Percentiles rank a stretch among this genome's conserved stretches.
phyloP scores from a whole-genome alignment of 1,140 invertebrate genomes.

The Pomacea maculata region DNA sequence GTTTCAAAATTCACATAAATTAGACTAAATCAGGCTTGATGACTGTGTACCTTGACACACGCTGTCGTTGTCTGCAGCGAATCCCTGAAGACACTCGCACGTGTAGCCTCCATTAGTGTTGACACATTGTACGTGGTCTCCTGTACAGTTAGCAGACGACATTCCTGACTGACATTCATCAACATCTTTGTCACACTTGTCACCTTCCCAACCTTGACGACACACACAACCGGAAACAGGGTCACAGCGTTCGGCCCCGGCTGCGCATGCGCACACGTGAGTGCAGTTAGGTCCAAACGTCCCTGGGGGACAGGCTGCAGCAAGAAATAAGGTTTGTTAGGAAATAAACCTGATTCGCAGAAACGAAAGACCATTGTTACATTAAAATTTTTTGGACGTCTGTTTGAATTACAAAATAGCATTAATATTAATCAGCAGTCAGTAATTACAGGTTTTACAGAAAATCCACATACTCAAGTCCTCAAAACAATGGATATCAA shows the following conservation, averaged over 20 bases:
- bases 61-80: neutral
- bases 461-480: no score
- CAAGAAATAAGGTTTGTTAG: neutral
- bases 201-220: slow-evolving; percentile 29
- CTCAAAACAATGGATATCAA: no score
- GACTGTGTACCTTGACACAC: neutral
- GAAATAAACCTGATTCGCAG: no score
- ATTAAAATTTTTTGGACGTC: no score
- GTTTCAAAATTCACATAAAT: no score
- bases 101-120: slow-evolving; percentile 14
- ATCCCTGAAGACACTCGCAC: slow-evolving; percentile 23
- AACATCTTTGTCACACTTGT: no score
- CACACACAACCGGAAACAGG: slow-evolving; percentile 29
- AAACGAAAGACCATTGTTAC: no score
- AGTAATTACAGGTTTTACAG: no score
- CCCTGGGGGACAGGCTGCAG: slow-evolving; percentile 32
- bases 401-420: no score
- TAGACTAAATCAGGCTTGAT: no score
- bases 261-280: slow-evolving; percentile 25
- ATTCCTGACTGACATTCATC: slow-evolving; percentile 20
- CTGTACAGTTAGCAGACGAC: neutral
- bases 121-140: neutral
- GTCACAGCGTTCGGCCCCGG: slow-evolving; percentile 18
- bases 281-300: slow-evolving; percentile 26
- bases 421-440: no score